Evolutionary conservation across 2,888 invertebrate genomes (phyloP).

Genomic region (Monochamus alternatus): DNA sequence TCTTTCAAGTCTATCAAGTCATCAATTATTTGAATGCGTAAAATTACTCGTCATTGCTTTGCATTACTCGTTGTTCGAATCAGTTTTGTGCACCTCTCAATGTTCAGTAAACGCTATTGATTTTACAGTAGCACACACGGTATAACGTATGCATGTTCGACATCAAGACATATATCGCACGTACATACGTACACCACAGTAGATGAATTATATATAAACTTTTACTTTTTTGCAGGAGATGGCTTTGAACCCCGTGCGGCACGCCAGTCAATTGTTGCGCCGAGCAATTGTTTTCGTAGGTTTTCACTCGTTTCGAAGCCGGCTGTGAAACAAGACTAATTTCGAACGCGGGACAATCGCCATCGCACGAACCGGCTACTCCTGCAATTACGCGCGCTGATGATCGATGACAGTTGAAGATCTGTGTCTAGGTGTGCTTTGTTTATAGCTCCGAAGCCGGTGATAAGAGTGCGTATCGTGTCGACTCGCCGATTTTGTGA

Average conservation of each 20-base stretch:
- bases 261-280: constrained; percentile 37
- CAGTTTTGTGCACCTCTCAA: no score
- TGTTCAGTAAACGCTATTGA: neutral
- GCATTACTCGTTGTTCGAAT: no score
- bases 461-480: constrained; percentile 3
- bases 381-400: neutral
- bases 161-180: neutral
- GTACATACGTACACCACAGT: neutral
- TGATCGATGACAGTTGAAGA: constrained; percentile 32
- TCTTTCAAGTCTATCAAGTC: no score
- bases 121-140: neutral
- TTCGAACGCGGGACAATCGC: constrained; percentile 41
- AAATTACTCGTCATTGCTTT: no score
- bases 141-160: constrained; percentile 2
- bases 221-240: constrained; percentile 53
- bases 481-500: constrained; percentile 36
- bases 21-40: no score
- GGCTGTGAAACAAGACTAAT: constrained; percentile 44
- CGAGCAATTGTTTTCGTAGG: constrained; percentile 41
- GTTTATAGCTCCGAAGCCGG: neutral
- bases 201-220: constrained; percentile 42
- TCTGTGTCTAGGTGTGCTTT: constrained; percentile 11
- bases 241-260: constrained; percentile 50
- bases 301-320: constrained; percentile 47
- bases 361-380: constrained; percentile 36